Percentiles rank a stretch among this genome's conserved stretches.
These are phyloP conservation scores for Euglossa dilemma DNA, from an alignment of 1,140 invertebrate genomes.

Conservation along the genomic window DNA sequence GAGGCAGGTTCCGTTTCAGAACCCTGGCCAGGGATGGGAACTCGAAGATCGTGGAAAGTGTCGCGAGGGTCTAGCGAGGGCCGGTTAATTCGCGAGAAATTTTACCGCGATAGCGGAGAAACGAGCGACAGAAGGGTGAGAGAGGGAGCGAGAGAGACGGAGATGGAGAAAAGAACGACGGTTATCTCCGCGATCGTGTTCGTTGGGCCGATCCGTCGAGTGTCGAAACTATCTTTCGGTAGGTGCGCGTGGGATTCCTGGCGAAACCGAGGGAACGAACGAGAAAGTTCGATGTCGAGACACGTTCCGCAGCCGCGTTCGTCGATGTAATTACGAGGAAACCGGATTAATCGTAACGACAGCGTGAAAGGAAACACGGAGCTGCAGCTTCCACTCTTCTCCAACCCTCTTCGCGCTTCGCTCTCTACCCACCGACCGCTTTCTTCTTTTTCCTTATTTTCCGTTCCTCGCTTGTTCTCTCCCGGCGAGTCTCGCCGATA, in stretches of 20 bases:
- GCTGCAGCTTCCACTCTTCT: background rate
- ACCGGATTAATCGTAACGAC: conserved; percentile 43
- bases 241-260: background rate
- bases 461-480: conserved; percentile 10
- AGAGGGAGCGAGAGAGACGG: background rate
- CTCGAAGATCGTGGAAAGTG: background rate
- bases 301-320: conserved; percentile 7
- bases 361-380: conserved; percentile 10
- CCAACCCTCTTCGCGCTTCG: background rate
- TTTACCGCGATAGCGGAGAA: background rate
- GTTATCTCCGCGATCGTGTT: background rate
- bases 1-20: background rate
- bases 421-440: too few species aligned
- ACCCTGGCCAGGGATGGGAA: background rate
- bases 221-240: background rate
- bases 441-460: conserved; percentile 4
- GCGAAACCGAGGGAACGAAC: conserved; percentile 11
- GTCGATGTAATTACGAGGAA: conserved; percentile 30
- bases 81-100: background rate
- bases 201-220: background rate
- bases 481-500: background rate
- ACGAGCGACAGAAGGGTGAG: too few species aligned
- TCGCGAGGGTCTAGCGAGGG: background rate
- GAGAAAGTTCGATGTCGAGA: background rate
- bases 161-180: background rate